Base-by-base conservation (phyloP, 2,797 vertebrate species). In the Hyperoplus immaculatus region DNA sequence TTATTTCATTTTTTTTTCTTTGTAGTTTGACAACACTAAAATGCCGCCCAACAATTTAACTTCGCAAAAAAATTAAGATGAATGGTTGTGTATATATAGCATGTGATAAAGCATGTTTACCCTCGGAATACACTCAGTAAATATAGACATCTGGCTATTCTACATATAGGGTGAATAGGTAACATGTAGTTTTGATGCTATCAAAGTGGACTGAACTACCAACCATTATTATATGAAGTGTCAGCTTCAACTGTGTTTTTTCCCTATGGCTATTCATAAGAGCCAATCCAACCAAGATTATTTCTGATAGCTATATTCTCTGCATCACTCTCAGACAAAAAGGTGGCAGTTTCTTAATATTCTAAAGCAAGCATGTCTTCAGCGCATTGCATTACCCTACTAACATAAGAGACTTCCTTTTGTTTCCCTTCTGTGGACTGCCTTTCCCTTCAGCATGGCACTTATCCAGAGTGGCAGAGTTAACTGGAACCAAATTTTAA, bases 381-480 rank as follows among this genome's bases (percentile, higher is more conserved):
- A 61, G 14, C 38, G 61, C 45, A 64, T 11, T 29, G 5, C 12
- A 63, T 36, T 14, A 56, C 49, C 13, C 45, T 6, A 15, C 60
- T 38, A 21, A 47, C 42, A 59, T 46, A 9, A 75, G 16, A 66
- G 50, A 54, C 21, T 39, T 51, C 67, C 46, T 16, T 49, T 41
- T 39, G 8, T 43, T 29, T 69, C 36, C 61, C 50, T 70, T 12
- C 1, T 29, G 6, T 53, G 45, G 13, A 61, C 58, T 61, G 50
- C 16, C 50, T 69, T 43, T 63, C 4, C 21, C 66, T 43, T 61
- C n/a, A 69, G 53, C 41, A 54, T 50, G 14, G 68, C 54, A 78
- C 55, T 50, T 53, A 15, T 50, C 74, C 72, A 21, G n/a, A 3
- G 53, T 56, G 46, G 65, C 72, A 47, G 49, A 53, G 36, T 15